phyloP scores from a whole-genome alignment of 1,140 invertebrate species.

The Philaenus spumarius region DNA sequence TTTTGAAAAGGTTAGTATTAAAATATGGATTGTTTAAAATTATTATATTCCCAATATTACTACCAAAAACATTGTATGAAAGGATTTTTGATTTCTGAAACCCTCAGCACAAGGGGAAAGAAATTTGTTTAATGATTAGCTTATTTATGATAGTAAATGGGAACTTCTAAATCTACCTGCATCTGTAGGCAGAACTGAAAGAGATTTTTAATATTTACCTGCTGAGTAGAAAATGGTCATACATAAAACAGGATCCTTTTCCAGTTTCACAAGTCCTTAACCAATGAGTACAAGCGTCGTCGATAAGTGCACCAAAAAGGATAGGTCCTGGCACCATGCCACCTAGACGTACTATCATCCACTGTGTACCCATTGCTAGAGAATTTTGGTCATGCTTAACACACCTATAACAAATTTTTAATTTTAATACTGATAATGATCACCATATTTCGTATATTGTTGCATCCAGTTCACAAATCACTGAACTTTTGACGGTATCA shows the following conservation, averaged over 20 bases:
- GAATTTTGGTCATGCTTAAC: slow-evolving; percentile 74
- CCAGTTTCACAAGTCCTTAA: slow-evolving; percentile 46
- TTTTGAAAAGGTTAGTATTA: too few species aligned
- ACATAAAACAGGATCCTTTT: slow-evolving; percentile 58
- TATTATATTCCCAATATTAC: background rate
- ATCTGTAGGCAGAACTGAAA: background rate
- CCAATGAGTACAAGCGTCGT: slow-evolving; percentile 77
- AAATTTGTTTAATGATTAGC: background rate
- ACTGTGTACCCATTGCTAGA: slow-evolving; percentile 81
- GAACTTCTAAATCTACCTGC: background rate
- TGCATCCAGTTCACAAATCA: too few species aligned
- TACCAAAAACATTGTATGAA: background rate
- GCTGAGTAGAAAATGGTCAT: slow-evolving; percentile 63
- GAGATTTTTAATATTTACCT: slow-evolving; percentile 41
- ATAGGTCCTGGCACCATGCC: slow-evolving; percentile 84
- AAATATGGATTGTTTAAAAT: background rate
- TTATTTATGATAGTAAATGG: background rate
- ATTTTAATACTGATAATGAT: too few species aligned
- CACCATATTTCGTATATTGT: too few species aligned
- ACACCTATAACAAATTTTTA: slow-evolving; percentile 62
- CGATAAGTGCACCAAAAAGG: slow-evolving; percentile 76
- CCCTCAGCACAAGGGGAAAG: background rate
- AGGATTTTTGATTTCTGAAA: background rate
- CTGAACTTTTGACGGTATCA: too few species aligned
- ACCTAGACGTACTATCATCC: slow-evolving; percentile 69